Evolutionary conservation across 2,888 invertebrate species (phyloP), one percentile per base, ranked within the genome.

Genomic region (Julus scandinavius): DNA sequence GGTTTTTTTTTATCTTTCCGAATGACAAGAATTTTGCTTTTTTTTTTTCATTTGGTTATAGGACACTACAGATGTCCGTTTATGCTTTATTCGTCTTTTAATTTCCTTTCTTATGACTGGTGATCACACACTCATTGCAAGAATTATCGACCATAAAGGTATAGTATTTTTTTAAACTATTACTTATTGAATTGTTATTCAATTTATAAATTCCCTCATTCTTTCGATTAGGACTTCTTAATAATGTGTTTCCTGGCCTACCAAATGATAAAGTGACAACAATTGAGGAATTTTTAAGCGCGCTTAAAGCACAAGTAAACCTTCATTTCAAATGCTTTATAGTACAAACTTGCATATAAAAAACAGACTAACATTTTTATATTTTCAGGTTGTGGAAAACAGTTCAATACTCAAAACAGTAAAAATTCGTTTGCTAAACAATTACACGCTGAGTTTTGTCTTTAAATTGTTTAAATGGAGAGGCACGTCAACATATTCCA

Each of bases 381-480:
- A 72, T 54, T 83, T 45, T 85, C 5, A 85, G 85, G 45, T 85
- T 50, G 45, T 85, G 13, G 85, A 85, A 85, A 85, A 85, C 50
- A n/a, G 11, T 85, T 45, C n/a, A 9, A n/a, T 85, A 13, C 20
- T 29, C n/a, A 85, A 85, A 85, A 85, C 49, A 5, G 29, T 85
- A n/a, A 85, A 85, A 45, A 85, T 85, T 45, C 45, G 50, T 11
- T 50, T 85, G 85, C 29, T 85, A 9, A 85, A 85, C 50, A 85
- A 85, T 45, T 17, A 20, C 29, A 20, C 85, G n/a, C 50, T 85
- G 11, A 29, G 50, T 13, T 49, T n/a, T 85, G 29, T 85, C 17
- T 85, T 85, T 29, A 85, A 85, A 85, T 40, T 85, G 41, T 85
- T 85, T 49, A n/a, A 85, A 85, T 85, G 85, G 85, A 85, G 49